Conservation (phyloP, 2,888 invertebrate species). For the Nasonia oneida region DNA sequence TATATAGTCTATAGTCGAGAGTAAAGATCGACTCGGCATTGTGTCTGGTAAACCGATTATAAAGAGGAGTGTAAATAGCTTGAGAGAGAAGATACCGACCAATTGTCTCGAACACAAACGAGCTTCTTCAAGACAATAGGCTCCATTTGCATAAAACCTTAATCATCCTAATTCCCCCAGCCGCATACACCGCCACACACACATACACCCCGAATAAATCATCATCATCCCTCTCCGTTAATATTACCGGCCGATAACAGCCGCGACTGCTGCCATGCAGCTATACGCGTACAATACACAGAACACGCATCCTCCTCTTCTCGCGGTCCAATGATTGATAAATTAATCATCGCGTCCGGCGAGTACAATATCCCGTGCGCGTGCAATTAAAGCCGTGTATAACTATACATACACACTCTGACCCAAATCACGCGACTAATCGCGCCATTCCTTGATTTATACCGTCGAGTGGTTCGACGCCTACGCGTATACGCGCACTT, state of each 20-base stretch:
- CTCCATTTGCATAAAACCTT: neutral
- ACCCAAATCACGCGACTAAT: conserved; percentile 48
- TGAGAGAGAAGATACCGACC: neutral
- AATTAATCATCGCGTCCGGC: conserved; percentile 1
- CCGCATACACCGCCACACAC: neutral
- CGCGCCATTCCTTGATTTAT: conserved; percentile 44
- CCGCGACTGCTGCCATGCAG: neutral
- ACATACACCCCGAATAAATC: neutral
- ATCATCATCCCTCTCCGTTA: neutral
- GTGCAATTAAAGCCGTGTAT: conserved; percentile 13
- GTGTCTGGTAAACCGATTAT: neutral
- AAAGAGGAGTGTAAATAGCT: neutral
- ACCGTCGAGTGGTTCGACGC: neutral
- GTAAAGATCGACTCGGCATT: neutral
- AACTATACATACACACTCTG: neutral
- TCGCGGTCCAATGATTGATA: conserved; percentile 19
- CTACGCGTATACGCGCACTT: neutral
- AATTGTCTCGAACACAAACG: neutral
- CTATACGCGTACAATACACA: too few relatives aligned
- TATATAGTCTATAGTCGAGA: neutral
- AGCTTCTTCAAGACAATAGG: neutral
- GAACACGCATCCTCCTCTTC: neutral
- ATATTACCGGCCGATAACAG: conserved; percentile 11
- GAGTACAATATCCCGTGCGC: conserved; percentile 17
- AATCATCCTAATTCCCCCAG: neutral